These are phyloP conservation scores for Pipistrellus pipistrellus DNA, from an alignment of 2,797 vertebrate species.

Conservation along the genomic window DNA sequence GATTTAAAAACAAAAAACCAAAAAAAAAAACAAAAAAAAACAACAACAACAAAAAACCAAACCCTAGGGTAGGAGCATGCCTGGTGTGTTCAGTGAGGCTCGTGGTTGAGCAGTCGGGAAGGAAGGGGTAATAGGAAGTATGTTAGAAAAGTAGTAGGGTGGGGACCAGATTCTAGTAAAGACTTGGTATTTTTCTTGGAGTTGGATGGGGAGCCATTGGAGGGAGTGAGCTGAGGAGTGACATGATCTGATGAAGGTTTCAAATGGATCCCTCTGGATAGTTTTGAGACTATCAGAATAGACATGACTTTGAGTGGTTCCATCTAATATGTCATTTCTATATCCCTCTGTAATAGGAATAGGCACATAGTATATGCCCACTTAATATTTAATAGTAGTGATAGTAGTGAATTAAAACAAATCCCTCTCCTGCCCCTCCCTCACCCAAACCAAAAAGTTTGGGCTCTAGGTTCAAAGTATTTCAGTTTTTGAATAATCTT, in stretches of 20 bases:
- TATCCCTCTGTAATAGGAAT: slow-evolving; percentile 40
- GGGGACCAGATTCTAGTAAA: not conserved
- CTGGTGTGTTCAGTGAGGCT: not conserved
- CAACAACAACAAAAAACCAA: not conserved
- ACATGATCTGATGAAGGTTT: not conserved
- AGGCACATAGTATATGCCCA: slow-evolving; percentile 55
- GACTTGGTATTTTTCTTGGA: not conserved
- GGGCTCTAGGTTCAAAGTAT: not conserved
- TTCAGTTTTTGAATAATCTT: slow-evolving; percentile 7
- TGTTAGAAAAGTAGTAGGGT: not conserved
- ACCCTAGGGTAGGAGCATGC: too few relatives aligned
- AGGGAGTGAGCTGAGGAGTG: not conserved
- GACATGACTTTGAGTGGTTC: slow-evolving; percentile 24
- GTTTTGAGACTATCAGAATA: not conserved
- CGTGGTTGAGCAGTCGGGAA: not conserved
- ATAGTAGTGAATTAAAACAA: slow-evolving; percentile 60
- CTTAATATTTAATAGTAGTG: slow-evolving; percentile 67
- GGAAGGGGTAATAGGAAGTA: not conserved
- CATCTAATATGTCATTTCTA: slow-evolving; percentile 18
- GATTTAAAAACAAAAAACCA: not conserved
- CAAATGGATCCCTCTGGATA: not conserved
- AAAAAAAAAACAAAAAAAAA: not conserved
- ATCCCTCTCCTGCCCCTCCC: not conserved
- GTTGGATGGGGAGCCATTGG: not conserved
- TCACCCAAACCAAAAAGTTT: slow-evolving; percentile 11